phyloP scores from a whole-genome alignment of 2,113 vertebrate genomes.

The Macquaria australasica region DNA sequence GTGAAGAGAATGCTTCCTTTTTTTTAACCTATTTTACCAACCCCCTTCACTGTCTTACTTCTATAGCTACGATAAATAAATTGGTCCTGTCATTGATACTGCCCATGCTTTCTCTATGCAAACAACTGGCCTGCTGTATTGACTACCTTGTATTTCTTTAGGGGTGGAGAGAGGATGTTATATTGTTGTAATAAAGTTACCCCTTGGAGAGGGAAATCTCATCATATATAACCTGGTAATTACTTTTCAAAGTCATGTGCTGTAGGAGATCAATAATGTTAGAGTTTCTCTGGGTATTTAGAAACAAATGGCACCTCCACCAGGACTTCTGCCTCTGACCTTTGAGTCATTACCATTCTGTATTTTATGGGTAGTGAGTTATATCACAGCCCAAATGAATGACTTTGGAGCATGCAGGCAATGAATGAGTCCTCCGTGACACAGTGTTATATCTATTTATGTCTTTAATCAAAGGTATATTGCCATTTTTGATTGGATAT shows the following conservation, averaged over 20 bases:
- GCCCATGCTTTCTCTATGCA: slow-evolving; percentile 49
- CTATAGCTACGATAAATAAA: slow-evolving; percentile 34
- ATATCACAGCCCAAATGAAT: slow-evolving; percentile 51
- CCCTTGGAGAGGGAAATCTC: slow-evolving; percentile 53
- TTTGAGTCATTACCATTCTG: slow-evolving; percentile 64
- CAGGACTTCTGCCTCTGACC: slow-evolving; percentile 59
- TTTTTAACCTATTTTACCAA: background rate
- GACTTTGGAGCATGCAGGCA: slow-evolving; percentile 10
- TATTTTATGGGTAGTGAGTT: slow-evolving; percentile 48
- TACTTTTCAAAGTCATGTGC: slow-evolving; percentile 72
- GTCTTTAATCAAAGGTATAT: slow-evolving; percentile 42
- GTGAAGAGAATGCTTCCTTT: background rate
- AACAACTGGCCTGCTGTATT: slow-evolving; percentile 43
- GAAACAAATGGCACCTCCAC: slow-evolving; percentile 63
- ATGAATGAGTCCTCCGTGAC: background rate
- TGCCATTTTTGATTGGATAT: slow-evolving; percentile 33
- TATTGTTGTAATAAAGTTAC: slow-evolving; percentile 70
- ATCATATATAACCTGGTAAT: slow-evolving; percentile 75
- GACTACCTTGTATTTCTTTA: slow-evolving; percentile 57
- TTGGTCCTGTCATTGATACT: slow-evolving; percentile 33
- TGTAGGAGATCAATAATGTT: slow-evolving; percentile 68
- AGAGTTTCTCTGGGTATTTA: slow-evolving; percentile 58
- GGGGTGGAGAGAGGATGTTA: slow-evolving; percentile 49
- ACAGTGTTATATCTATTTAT: slow-evolving; percentile 30
- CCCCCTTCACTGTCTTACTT: background rate